These are phyloP conservation scores for Mormyrus lacerda DNA, from an alignment of 2,113 vertebrate genomes.

Conservation along the genomic window DNA sequence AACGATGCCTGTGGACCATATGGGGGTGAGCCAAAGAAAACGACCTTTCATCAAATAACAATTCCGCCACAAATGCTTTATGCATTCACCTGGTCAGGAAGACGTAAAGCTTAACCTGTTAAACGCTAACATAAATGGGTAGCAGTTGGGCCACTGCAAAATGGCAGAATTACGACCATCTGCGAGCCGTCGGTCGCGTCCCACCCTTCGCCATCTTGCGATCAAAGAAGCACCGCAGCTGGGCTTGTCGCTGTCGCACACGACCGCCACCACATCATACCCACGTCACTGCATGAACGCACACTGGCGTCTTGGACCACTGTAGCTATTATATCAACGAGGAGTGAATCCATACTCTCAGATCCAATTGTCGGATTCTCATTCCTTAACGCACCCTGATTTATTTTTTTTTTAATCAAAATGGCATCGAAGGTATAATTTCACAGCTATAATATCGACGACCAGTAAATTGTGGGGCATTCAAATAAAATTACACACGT, in stretches of 20 bases:
- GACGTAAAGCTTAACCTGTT: background rate
- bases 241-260: background rate
- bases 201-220: conserved; percentile 19
- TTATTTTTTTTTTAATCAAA: background rate
- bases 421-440: background rate
- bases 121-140: background rate
- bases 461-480: background rate
- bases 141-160: background rate
- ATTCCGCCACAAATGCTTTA: background rate
- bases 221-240: conserved; percentile 1
- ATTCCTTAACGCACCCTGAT: background rate
- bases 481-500: background rate
- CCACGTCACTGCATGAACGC: background rate
- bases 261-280: background rate
- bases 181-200: background rate
- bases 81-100: background rate
- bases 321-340: background rate
- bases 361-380: background rate
- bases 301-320: background rate
- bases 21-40: background rate
- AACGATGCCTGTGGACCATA: background rate
- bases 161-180: background rate
- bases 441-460: background rate
- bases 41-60: background rate
- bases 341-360: background rate